Conservation (phyloP, 2,888 invertebrate species). For the Pandemis cinnamomeana region DNA sequence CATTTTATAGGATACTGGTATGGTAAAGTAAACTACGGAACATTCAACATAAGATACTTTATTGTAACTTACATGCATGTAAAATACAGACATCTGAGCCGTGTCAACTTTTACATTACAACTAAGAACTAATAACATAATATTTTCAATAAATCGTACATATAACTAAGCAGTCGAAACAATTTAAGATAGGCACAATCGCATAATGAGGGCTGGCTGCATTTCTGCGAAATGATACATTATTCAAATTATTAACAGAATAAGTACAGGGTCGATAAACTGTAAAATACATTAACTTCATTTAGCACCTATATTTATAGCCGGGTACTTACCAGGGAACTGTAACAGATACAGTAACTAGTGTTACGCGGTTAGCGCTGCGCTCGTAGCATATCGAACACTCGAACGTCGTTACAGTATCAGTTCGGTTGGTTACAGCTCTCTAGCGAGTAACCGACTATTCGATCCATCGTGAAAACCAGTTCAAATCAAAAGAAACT, state of each 20-base stretch:
- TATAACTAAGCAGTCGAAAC: constrained; percentile 14
- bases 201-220: constrained; percentile 15
- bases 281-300: background rate
- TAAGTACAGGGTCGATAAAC: background rate
- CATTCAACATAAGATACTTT: constrained; percentile 38
- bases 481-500: background rate
- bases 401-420: no score
- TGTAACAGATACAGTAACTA: no score
- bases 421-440: no score
- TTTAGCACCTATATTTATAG: background rate
- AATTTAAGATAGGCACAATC: constrained; percentile 26
- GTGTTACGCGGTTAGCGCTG: no score
- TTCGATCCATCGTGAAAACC: background rate
- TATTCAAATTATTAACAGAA: background rate
- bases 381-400: no score
- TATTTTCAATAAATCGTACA: constrained; percentile 7
- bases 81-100: constrained; percentile 11
- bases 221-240: constrained; percentile 5
- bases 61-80: constrained; percentile 19
- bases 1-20: background rate
- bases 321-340: no score
- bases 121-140: constrained; percentile 6
- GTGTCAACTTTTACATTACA: constrained; percentile 17
- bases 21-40: constrained; percentile 30
- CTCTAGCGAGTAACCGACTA: no score